Evolutionary conservation across 2,888 invertebrate genomes (phyloP), one percentile per base, ranked within the genome.

Genomic region (Thyatira batis): DNA sequence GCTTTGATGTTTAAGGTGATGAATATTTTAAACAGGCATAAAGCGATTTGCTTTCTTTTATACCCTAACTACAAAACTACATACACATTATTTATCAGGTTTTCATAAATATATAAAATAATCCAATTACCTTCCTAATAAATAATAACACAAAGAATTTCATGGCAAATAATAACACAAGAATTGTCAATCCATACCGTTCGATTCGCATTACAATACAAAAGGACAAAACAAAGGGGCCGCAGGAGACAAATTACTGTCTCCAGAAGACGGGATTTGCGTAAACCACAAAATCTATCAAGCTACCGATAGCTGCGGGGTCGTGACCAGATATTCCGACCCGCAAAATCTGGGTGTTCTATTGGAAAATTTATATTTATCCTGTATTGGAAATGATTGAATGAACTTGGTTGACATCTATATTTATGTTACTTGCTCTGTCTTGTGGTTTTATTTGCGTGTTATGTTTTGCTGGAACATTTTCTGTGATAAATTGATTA

Each of bases 271-370:
- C 67, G 64, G 63, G 69, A 62, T 67, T 72, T 67, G 61, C 63
- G 63, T 70, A 63, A 69, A 67, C 69, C 73, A 64, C 68, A 67
- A 63, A 68, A 76, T 73, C 69, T 67, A 74, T 75, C 71, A 69
- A 48, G 17, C 48, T 48, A 20, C 48, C 48, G 46, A 48, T 39
- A 39, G 61, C 52, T 55, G 57, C 51, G 58, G 60, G 62, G 65
- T 65, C 59, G 52, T 43, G 57, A 62, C 50, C 60, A 65, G 57
- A 63, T 67, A 69, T 67, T 64, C 49, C 54, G 48, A 59, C 57
- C 58, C 68, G 69, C 68, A 76, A 73, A 72, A 67, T 73, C 63
- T 63, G 65, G 39, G 17, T 63, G 58, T 63, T 60, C 60, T 58
- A 65, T 67, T 60, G 59, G 63, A 54, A 69, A 70, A 67, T 75